Percentiles rank a stretch among this genome's conserved stretches.
phyloP scores from a whole-genome alignment of 1,140 invertebrate species.

The Drosophila funebris region DNA sequence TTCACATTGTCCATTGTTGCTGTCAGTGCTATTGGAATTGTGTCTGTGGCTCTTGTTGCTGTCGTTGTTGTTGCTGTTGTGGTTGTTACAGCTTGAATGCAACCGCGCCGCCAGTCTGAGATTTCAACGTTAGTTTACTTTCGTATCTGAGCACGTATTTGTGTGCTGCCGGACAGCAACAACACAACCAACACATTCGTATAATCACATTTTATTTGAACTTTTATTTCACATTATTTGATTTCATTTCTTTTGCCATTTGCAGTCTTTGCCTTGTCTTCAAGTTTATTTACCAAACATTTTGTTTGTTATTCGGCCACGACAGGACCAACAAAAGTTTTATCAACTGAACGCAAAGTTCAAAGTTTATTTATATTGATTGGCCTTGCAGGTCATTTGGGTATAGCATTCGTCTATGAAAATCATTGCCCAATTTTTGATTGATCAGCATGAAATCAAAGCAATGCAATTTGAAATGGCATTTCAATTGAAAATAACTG shows the following conservation, averaged over 20 bases:
- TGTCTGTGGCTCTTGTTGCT: neutral
- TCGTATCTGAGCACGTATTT: constrained; percentile 54
- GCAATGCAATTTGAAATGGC: neutral
- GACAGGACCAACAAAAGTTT: constrained; percentile 13
- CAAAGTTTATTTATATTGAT: constrained; percentile 68
- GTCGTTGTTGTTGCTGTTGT: constrained; percentile 7
- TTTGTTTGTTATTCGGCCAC: constrained; percentile 29
- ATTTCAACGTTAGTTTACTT: constrained; percentile 60
- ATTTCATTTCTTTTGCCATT: constrained; percentile 61
- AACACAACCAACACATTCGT: constrained; percentile 13
- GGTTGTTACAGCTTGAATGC: constrained; percentile 40
- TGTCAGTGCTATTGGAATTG: constrained; percentile 13
- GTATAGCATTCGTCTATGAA: constrained; percentile 29
- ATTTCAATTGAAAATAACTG: constrained; percentile 10
- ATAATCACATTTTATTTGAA: constrained; percentile 75
- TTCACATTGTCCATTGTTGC: constrained; percentile 53
- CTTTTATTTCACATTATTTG: constrained; percentile 74
- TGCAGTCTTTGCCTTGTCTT: constrained; percentile 38
- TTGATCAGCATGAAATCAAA: constrained; percentile 21
- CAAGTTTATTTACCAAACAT: constrained; percentile 44
- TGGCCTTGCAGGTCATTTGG: constrained; percentile 55
- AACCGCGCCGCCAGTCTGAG: constrained; percentile 51
- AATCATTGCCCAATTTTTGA: constrained; percentile 23
- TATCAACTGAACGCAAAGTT: constrained; percentile 40
- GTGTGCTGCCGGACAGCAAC: constrained; percentile 6